Base-by-base conservation (phyloP, 1,140 invertebrate species). In the Frieseomelitta varia region DNA sequence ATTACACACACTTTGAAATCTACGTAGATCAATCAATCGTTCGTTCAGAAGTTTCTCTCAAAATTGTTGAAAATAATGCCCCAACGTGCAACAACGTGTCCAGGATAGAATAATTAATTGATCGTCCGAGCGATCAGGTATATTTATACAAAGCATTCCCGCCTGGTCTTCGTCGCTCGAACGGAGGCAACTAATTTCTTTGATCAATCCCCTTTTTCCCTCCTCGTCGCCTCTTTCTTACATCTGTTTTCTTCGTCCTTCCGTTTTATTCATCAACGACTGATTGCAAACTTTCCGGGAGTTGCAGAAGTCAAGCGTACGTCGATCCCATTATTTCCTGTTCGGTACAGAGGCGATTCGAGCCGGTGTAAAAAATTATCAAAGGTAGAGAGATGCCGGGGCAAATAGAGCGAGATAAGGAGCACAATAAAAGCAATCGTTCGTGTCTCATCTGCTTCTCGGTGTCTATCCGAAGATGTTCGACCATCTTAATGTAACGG, bases 331-430 rank as follows among this genome's bases (percentile, higher is more conserved):
- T 78, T 84, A 61, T 47, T 71, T 79, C 39, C 75, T 63, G 53
- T 27, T 8, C 75, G 65, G 67, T 67, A 71, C 81, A 71, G 72
- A 61, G 72, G 61, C 81, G 75, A 34, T 39, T 79, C 53, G 51
- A 27, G 55, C 19, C 30, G 17, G 65, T 71, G 81, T 17, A 79
- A 84, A 84, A 84, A 84, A 84, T 84, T 63, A 79, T 79, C 81
- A 55, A 58, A 61, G 81, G 53, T 27, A 79, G 74, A 75, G 65
- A 21, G 56, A 84, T 75, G 75, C 21, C 47, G 56, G 19, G 65
- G 56, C 71, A 84, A 84, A 78, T 84, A 84, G 76, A 72, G 69
- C 67, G 55, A 84, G 81, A 84, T 72, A 84, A 84, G 75, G 51
- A 39, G 47, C 55, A 84, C 47, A 55, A 79, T 84, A 84, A 84